phyloP scores from a whole-genome alignment of 2,113 vertebrate genomes.

The Mus pahari region DNA sequence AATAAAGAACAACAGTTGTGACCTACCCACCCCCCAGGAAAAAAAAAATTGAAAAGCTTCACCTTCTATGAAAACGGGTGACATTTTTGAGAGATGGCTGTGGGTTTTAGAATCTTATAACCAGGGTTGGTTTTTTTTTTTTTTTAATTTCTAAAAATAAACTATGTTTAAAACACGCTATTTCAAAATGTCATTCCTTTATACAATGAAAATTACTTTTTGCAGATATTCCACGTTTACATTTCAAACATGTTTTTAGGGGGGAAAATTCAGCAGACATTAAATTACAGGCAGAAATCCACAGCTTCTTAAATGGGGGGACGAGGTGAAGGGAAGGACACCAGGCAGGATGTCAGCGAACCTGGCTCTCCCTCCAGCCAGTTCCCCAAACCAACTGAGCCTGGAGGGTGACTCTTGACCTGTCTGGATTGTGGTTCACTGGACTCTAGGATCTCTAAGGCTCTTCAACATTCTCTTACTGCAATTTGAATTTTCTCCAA shows the following conservation, averaged over 20 bases:
- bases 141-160: slow-evolving; percentile 33
- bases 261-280: not conserved
- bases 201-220: not conserved
- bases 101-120: slow-evolving; percentile 49
- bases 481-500: slow-evolving; percentile 10
- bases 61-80: slow-evolving; percentile 26
- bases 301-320: not conserved
- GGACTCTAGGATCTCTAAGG: not conserved
- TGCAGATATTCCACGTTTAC: slow-evolving; percentile 11
- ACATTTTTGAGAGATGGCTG: not conserved
- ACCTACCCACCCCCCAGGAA: not conserved
- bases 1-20: slow-evolving; percentile 45
- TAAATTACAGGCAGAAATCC: slow-evolving; percentile 38
- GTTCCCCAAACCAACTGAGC: not conserved
- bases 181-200: slow-evolving; percentile 17
- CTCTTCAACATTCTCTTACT: not conserved
- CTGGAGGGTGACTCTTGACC: not conserved
- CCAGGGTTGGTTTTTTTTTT: not conserved
- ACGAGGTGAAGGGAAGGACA: slow-evolving; percentile 43
- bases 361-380: not conserved
- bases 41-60: not conserved
- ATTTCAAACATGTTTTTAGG: slow-evolving; percentile 31
- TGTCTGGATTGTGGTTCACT: not conserved
- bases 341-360: not conserved
- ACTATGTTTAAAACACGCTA: slow-evolving; percentile 36